Percentiles rank a stretch among this genome's conserved stretches.
Evolutionary conservation across 2,797 vertebrate genomes (phyloP).

Genomic region (Mus spretus): DNA sequence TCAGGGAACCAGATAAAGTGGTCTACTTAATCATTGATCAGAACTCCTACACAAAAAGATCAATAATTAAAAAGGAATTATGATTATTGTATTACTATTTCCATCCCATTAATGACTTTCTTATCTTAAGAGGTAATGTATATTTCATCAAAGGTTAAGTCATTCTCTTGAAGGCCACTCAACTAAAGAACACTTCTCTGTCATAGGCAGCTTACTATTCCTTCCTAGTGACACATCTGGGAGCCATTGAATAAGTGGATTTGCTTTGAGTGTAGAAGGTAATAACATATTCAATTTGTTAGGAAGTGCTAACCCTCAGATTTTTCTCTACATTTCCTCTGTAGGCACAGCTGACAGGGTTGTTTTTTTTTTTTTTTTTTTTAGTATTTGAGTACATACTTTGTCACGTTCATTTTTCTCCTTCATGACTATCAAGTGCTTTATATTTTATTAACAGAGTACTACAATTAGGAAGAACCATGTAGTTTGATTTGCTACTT

Average conservation of each 20-base stretch:
- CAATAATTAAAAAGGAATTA: conserved; percentile 44
- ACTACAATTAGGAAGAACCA: not conserved
- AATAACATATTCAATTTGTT: conserved; percentile 76
- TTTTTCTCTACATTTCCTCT: conserved; percentile 63
- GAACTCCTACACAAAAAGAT: conserved; percentile 1
- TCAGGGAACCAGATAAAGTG: conserved; percentile 35
- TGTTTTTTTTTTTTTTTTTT: conserved; percentile 3
- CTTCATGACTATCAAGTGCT: conserved; percentile 5
- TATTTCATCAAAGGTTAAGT: conserved; percentile 45
- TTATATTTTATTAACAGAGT: not conserved
- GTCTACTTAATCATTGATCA: conserved; percentile 72
- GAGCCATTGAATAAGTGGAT: conserved; percentile 77
- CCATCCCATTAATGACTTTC: not conserved
- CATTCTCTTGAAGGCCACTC: not conserved
- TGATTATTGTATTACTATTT: conserved; percentile 38
- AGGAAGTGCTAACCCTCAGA: conserved; percentile 78
- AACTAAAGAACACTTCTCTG: not conserved
- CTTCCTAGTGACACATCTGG: conserved; percentile 49
- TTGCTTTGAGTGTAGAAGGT: conserved; percentile 67
- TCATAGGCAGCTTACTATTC: not conserved
- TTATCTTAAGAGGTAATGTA: not conserved
- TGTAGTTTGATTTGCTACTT: not conserved
- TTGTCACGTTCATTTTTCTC: conserved; percentile 71
- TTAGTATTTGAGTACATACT: conserved; percentile 53
- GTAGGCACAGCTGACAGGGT: conserved; percentile 9